Conservation (phyloP, 1,140 invertebrate genomes). For the Caenorhabditis tropicalis region DNA sequence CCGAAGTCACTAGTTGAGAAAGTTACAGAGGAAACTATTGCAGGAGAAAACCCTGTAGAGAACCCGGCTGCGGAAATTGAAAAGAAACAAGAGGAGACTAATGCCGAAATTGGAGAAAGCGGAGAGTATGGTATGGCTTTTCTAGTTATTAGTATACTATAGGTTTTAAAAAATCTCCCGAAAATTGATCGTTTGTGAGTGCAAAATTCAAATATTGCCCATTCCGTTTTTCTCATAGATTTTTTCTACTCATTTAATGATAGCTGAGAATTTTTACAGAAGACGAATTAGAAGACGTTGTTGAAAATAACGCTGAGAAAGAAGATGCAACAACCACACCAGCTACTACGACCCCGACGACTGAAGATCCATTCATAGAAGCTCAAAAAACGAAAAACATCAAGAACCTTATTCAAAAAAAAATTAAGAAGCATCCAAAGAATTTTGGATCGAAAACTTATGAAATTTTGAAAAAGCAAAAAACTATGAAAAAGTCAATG, state of each 20-base stretch:
- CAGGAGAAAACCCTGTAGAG: not conserved
- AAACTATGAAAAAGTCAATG: constrained; percentile 34
- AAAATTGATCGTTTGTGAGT: too few relatives aligned
- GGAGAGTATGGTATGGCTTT: constrained; percentile 16
- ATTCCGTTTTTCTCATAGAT: too few relatives aligned
- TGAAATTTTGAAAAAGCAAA: constrained; percentile 1
- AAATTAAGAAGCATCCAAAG: constrained; percentile 44
- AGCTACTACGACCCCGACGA: not conserved
- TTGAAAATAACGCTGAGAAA: constrained; percentile 5
- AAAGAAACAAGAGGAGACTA: constrained; percentile 35
- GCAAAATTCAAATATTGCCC: too few relatives aligned
- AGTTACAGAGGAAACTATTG: not conserved
- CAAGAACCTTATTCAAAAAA: not conserved
- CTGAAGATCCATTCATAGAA: not conserved
- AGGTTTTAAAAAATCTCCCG: too few relatives aligned
- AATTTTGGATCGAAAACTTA: constrained; percentile 47
- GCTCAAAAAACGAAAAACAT: not conserved
- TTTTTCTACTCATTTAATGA: too few relatives aligned
- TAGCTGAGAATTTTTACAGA: constrained; percentile 20
- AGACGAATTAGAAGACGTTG: not conserved
- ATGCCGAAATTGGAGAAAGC: not conserved
- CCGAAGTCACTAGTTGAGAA: not conserved
- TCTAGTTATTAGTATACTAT: too few relatives aligned
- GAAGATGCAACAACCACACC: not conserved
- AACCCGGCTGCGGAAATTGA: not conserved